Evolutionary conservation across 1,140 invertebrate species (phyloP).

Genomic region (Dreissena rostriformis): DNA sequence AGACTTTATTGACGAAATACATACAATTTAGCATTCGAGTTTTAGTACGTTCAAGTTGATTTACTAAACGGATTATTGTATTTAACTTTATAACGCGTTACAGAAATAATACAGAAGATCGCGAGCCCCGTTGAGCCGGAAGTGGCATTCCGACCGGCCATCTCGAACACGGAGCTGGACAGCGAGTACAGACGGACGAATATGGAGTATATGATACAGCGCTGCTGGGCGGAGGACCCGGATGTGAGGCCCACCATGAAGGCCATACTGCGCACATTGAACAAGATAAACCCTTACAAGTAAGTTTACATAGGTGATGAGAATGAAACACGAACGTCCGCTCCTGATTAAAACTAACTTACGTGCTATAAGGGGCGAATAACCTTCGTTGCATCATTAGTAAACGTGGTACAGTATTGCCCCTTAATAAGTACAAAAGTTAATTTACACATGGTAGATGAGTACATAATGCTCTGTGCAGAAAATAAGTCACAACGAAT

Average conservation of each 20-base stretch:
- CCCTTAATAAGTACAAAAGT: too few species aligned
- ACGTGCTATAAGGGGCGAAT: too few species aligned
- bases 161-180: conserved; percentile 32
- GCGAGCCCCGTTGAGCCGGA: conserved; percentile 35
- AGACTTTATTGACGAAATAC: too few species aligned
- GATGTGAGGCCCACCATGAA: conserved; percentile 59
- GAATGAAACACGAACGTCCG: too few species aligned
- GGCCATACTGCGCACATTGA: conserved; percentile 54
- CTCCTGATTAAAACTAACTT: too few species aligned
- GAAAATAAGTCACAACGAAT: too few species aligned
- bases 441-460: too few species aligned
- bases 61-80: neutral
- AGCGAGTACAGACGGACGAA: conserved; percentile 33
- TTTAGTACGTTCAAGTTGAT: conserved; percentile 45
- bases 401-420: too few species aligned
- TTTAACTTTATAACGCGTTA: conserved; percentile 18
- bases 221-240: conserved; percentile 68
- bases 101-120: conserved; percentile 66
- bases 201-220: conserved; percentile 59
- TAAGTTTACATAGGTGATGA: conserved; percentile 23
- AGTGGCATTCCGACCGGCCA: conserved; percentile 59
- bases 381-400: too few species aligned
- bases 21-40: neutral
- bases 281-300: conserved; percentile 64
- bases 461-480: too few species aligned